A percentile compares a stretch with the other conserved stretches of the same genome.
Conservation (phyloP, 2,113 vertebrate species). For the Lontra canadensis region DNA sequence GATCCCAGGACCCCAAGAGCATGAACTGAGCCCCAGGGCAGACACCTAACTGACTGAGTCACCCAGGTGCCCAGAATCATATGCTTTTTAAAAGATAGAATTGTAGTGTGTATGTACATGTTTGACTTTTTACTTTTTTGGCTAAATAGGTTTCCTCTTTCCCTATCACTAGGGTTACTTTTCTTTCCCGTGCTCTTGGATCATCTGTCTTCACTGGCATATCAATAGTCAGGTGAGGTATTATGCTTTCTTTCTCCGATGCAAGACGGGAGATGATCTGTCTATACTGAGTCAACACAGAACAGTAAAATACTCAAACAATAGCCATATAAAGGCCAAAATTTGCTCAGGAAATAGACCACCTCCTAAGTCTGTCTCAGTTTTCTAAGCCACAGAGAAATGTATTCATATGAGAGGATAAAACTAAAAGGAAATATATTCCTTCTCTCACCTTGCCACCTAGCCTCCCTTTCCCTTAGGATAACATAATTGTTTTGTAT, state of each 20-base stretch:
- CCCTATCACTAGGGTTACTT: background rate
- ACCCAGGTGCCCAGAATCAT: background rate
- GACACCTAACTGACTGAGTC: background rate
- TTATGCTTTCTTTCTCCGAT: background rate
- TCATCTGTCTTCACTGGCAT: background rate
- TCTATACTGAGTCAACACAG: background rate
- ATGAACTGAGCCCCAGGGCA: background rate
- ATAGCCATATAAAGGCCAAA: background rate
- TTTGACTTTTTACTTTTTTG: background rate
- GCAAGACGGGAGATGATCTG: background rate
- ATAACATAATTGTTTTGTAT: background rate
- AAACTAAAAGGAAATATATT: constrained; percentile 12
- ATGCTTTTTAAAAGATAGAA: background rate
- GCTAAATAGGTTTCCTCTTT: background rate
- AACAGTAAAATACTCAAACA: constrained; percentile 17
- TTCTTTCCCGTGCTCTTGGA: background rate
- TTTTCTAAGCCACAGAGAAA: constrained; percentile 1
- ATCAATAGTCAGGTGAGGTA: background rate
- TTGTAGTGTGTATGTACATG: background rate
- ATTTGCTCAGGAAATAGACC: background rate
- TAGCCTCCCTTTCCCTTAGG: background rate
- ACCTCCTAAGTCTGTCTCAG: background rate
- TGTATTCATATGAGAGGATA: background rate
- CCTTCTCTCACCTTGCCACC: background rate
- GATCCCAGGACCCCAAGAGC: background rate